A percentile compares a stretch with the other conserved stretches of the same genome.
phyloP scores from a whole-genome alignment of 2,113 vertebrate species.

The Hippocampus abdominalis region DNA sequence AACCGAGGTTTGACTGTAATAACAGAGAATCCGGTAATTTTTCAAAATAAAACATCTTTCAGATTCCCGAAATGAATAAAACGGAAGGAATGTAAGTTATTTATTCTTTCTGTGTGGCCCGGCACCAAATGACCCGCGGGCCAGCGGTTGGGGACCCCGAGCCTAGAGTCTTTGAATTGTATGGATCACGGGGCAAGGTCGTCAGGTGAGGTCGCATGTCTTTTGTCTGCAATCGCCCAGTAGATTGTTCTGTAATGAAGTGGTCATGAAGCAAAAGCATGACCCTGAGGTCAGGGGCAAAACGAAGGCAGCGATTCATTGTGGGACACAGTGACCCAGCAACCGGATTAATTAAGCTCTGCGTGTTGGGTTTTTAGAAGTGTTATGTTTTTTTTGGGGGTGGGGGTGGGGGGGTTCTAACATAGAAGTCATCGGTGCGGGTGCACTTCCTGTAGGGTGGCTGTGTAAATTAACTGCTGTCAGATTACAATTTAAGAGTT shows the following conservation, averaged over 20 bases:
- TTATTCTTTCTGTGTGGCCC: too few species aligned
- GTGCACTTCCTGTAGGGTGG: background rate
- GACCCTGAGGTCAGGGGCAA: constrained; percentile 70
- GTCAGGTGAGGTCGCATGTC: constrained; percentile 46
- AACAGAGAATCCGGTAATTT: too few species aligned
- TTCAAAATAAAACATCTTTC: too few species aligned
- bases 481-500: background rate
- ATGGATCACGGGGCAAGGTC: constrained; percentile 64
- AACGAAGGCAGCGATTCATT: constrained; percentile 62
- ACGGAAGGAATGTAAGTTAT: too few species aligned
- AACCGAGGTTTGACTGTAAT: too few species aligned
- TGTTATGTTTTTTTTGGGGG: background rate
- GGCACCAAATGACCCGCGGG: too few species aligned
- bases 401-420: background rate
- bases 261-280: constrained; percentile 60
- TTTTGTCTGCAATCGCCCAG: constrained; percentile 59
- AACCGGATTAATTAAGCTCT: constrained; percentile 40
- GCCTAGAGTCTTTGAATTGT: too few species aligned
- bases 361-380: constrained; percentile 6
- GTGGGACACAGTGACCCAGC: constrained; percentile 22
- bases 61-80: too few species aligned
- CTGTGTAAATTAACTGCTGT: background rate
- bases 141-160: too few species aligned
- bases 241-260: constrained; percentile 74
- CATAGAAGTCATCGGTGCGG: background rate